A percentile compares a stretch with the other conserved stretches of the same genome.
Conservation (phyloP, 2,888 invertebrate species). For the Cinara cedri region DNA sequence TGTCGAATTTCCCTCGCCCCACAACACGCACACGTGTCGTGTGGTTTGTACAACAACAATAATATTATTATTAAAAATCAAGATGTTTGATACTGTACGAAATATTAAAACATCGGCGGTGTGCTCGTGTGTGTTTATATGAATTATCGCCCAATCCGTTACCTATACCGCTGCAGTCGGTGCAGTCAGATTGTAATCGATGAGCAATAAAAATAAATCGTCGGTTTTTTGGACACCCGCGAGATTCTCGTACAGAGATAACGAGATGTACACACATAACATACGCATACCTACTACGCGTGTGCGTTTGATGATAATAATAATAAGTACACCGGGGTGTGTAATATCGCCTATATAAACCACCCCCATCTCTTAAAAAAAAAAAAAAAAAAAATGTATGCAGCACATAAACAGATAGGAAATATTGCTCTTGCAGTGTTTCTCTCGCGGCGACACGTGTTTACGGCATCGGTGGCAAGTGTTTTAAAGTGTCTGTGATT, state of each 20-base stretch:
- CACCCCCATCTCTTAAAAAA: background rate
- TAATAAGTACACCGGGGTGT: background rate
- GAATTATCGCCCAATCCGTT: conserved; percentile 2
- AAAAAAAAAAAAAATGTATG: background rate
- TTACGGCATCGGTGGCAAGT: conserved; percentile 51
- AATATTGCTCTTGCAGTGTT: background rate
- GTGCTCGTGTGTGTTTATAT: background rate
- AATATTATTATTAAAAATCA: conserved; percentile 22
- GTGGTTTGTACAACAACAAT: background rate
- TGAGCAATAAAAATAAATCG: conserved; percentile 38
- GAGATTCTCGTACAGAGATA: conserved; percentile 1
- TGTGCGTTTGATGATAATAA: no score
- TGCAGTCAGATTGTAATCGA: conserved; percentile 41
- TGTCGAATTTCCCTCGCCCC: background rate
- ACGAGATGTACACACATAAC: background rate
- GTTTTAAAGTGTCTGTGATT: conserved; percentile 55
- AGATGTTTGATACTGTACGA: background rate
- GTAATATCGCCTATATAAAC: conserved; percentile 30
- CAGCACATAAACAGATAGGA: conserved; percentile 28
- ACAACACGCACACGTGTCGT: background rate
- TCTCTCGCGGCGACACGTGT: conserved; percentile 48
- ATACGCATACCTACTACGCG: background rate
- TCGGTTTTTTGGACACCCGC: conserved; percentile 20
- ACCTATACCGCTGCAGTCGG: background rate
- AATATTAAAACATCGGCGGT: background rate